phyloP scores from a whole-genome alignment of 2,888 invertebrate genomes.

The Diadegma fenestrale region DNA sequence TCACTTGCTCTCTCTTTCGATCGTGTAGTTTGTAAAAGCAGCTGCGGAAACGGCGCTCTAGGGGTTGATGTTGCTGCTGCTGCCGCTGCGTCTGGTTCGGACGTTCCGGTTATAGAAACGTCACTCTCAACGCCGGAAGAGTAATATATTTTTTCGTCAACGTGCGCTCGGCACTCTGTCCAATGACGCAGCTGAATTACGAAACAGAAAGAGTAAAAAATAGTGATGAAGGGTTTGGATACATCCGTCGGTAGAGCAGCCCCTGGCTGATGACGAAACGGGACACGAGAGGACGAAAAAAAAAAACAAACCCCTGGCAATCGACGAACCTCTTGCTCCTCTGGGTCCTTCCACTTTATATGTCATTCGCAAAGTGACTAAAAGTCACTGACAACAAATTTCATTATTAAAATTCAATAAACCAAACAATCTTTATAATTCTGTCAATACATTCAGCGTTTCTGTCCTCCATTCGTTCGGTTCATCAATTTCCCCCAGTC shows the following conservation, averaged over 20 bases:
- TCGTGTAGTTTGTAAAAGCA: conserved; percentile 64
- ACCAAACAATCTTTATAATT: neutral
- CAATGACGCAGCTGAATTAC: conserved; percentile 73
- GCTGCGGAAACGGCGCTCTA: conserved; percentile 53
- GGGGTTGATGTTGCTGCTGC: conserved; percentile 43
- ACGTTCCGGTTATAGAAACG: conserved; percentile 77
- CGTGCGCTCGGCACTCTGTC: conserved; percentile 68
- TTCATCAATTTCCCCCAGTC: neutral
- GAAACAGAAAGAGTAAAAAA: conserved; percentile 32
- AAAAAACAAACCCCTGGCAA: conserved; percentile 42
- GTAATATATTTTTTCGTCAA: conserved; percentile 75
- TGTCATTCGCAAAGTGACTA: conserved; percentile 49
- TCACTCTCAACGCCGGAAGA: conserved; percentile 72
- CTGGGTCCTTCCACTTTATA: conserved; percentile 29
- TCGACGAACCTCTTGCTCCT: conserved; percentile 46
- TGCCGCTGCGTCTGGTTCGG: conserved; percentile 73
- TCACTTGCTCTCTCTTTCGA: conserved; percentile 31
- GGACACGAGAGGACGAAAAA: conserved; percentile 44
- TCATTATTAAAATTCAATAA: neutral
- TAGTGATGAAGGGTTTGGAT: conserved; percentile 22
- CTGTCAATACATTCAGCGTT: neutral
- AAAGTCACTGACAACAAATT: neutral
- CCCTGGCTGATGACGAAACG: conserved; percentile 37
- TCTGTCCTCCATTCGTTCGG: neutral
- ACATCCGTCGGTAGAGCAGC: conserved; percentile 63